Evolutionary conservation across 2,113 vertebrate genomes (phyloP).

Genomic region (Pachypanchax playfairii): DNA sequence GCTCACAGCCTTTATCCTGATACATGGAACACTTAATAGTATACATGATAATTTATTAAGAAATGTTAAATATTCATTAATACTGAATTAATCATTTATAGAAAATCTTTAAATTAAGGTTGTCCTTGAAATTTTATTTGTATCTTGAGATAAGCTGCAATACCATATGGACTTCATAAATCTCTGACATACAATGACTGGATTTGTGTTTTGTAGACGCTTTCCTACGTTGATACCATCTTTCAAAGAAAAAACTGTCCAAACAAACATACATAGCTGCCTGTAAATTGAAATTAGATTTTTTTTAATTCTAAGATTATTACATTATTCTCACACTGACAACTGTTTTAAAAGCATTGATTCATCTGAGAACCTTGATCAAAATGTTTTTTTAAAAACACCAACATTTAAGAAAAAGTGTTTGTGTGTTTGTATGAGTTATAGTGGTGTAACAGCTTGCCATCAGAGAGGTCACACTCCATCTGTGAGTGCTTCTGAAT

Average conservation of each 20-base stretch:
- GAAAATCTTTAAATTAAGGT: constrained; percentile 78
- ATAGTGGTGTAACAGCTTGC: no score
- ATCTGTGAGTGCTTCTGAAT: no score
- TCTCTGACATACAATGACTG: constrained; percentile 61
- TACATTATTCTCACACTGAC: no score
- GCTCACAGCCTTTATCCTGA: constrained; percentile 62
- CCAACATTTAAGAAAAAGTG: no score
- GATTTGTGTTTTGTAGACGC: constrained; percentile 60
- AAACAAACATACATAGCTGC: no score
- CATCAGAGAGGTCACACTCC: no score
- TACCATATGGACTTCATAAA: constrained; percentile 72
- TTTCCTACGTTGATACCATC: constrained; percentile 62
- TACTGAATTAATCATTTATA: constrained; percentile 82
- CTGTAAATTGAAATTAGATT: constrained; percentile 37
- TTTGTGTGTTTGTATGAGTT: no score
- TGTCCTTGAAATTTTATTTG: constrained; percentile 79
- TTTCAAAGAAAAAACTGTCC: constrained; percentile 37
- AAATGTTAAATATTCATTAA: constrained; percentile 83
- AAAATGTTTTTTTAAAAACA: no score
- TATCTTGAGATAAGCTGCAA: constrained; percentile 64
- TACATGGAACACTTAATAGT: constrained; percentile 74
- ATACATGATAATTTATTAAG: constrained; percentile 81
- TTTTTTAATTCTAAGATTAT: no score
- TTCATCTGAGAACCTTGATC: no score
- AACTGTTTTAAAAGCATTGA: no score